phyloP scores from a whole-genome alignment of 1,140 invertebrate genomes.

The Bombyx mori region ASM3026992v2 NC_085110.1:14384001-14384500 shows the following conservation, averaged over 20 bases:
- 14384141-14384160: constrained; percentile 15
- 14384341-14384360: constrained; percentile 20
- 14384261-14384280: constrained; percentile 55
- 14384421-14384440: constrained; percentile 1
- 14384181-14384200: constrained; percentile 69
- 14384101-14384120: constrained; percentile 39
- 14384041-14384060: constrained; percentile 53
- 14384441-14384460: not conserved
- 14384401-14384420: not conserved
- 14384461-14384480: not conserved
- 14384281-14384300: constrained; percentile 59
- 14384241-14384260: constrained; percentile 40
- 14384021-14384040: constrained; percentile 31
- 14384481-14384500: constrained; percentile 4
- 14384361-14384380: constrained; percentile 38
- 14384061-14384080: constrained; percentile 67
- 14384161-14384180: constrained; percentile 57
- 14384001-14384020: constrained; percentile 16
- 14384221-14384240: constrained; percentile 63
- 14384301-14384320: constrained; percentile 55
- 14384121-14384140: constrained; percentile 22
- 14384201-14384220: constrained; percentile 64
- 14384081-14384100: constrained; percentile 69
- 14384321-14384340: constrained; percentile 49
- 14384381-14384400: constrained; percentile 10